Evolutionary conservation across 2,797 vertebrate species (phyloP).

Genomic region (Esox masquinongy): DNA sequence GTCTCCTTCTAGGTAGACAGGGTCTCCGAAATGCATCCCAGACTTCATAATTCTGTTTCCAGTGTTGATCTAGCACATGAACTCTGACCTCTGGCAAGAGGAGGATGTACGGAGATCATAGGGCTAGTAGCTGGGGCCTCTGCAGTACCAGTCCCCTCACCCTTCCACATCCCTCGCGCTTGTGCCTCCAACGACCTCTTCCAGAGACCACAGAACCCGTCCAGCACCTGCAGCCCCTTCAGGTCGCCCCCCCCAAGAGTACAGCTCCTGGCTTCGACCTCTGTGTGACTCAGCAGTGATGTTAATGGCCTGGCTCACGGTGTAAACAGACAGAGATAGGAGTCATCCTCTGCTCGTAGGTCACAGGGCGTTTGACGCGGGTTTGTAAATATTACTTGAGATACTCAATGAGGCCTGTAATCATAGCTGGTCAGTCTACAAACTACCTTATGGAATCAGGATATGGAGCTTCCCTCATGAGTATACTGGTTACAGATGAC

Average conservation of each 20-base stretch:
- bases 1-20: slow-evolving; percentile 60
- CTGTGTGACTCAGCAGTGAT: slow-evolving; percentile 51
- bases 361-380: slow-evolving; percentile 59
- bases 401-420: too few relatives aligned
- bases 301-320: slow-evolving; percentile 44
- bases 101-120: slow-evolving; percentile 54
- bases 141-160: slow-evolving; percentile 20
- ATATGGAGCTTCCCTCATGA: too few relatives aligned
- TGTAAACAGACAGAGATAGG: slow-evolving; percentile 66
- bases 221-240: slow-evolving; percentile 63
- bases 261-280: slow-evolving; percentile 36
- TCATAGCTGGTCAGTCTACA: too few relatives aligned
- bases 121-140: slow-evolving; percentile 29
- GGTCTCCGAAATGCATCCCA: slow-evolving; percentile 32
- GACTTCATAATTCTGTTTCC: slow-evolving; percentile 53
- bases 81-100: slow-evolving; percentile 43
- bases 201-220: slow-evolving; percentile 24
- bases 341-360: slow-evolving; percentile 47
- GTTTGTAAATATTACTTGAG: slow-evolving; percentile 70
- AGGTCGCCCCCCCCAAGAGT: slow-evolving; percentile 39
- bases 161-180: slow-evolving; percentile 23
- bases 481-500: too few relatives aligned
- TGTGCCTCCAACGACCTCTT: slow-evolving; percentile 37
- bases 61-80: slow-evolving; percentile 46
- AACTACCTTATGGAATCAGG: too few relatives aligned